Evolutionary conservation across 2,888 invertebrate genomes (phyloP), one percentile per base, ranked within the genome.

Genomic region (Lithophane leautieri): DNA sequence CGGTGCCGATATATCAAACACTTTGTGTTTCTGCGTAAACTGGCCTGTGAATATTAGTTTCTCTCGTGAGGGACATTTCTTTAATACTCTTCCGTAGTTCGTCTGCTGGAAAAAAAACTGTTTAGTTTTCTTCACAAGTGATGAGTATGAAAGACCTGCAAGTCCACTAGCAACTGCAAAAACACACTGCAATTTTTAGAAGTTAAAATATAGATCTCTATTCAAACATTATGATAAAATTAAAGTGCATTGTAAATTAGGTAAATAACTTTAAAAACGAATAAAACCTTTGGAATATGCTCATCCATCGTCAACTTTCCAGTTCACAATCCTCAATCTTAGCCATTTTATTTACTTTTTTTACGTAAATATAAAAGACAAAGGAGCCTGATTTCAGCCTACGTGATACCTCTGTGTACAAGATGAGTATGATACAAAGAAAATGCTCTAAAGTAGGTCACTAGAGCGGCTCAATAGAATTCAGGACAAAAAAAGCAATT

Each of bases 21-120:
- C 81, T 70, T 86, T 91, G 56, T 91, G 86, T 25, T 87, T 87
- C 1, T 86, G 84, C 6, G 95, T 94, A 78, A 96, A 96, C 83
- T 95, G 96, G 0, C 93, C 96, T 0, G 93, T 91, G 60, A 96
- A 90, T 28, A 89, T 94, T 28, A 91, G 84, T 69, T 93, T 95
- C n/a, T 91, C 83, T 3, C 92, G 91, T 56, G 89, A 91, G 50
- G 1, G 9, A 54, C 79, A 80, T 87, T 86, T 89, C 78, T 91
- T 94, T 47, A 87, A 87, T 70, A 90, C 86, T 88, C 84, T 90
- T 42, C 90, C 88, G 72, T 92, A 88, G 40, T 77, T 73, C 11
- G 73, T 74, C 63, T 56, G 80, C 92, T 90, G 75, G 6, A 88
- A 87, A 60, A 11, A n/a, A 6, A 14, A 8, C 12, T 0, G 0